Base-by-base conservation (phyloP, 35 echinoderm and acorn worm species). In the Amphiura filiformis region DNA sequence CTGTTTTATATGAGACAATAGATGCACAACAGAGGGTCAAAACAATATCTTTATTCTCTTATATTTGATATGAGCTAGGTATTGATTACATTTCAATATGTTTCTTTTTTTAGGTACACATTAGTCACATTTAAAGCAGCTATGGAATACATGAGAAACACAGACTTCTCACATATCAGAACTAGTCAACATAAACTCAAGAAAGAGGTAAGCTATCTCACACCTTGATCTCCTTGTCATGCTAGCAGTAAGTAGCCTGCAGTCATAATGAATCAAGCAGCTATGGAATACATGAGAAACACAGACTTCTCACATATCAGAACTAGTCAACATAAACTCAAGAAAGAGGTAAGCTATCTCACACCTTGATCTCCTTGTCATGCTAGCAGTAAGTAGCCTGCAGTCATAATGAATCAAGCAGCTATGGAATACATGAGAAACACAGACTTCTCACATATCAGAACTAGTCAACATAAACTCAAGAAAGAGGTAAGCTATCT, bases 401-500 rank as follows among this genome's bases (percentile, higher is more conserved):
- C n/a, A n/a, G n/a, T n/a, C n/a, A n/a, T n/a, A n/a, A n/a, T n/a
- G n/a, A n/a, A n/a, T n/a, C n/a, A 91, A 38, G 95, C 95, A 82
- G 95, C 92, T 12, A 88, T 88, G 57, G 95, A 97, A 81, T 97
- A 97, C 85, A 93, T 97, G 79, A 86, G 49, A 33, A 85, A 70
- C 32, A 94, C 92, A 31, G 95, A 97, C 77, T 97, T 97, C 81
- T 84, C 88, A 85, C 49, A 93, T 33, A 39, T 91, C 35, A 84
- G 37, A 39, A 77, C 76, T 28, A 81, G 77, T 41, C 86, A 80
- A 57, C 79, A 90, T 65, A 97, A 89, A 90, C 38, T 94, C 1
- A 97, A 97, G 75, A 97, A 97, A 41, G 95, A 97, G 95, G 95
- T 97, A 49, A 78, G 82, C n/a, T n/a, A n/a, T n/a, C n/a, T n/a